These are phyloP conservation scores for Drosophila ezoana DNA, from an alignment of 2,888 invertebrate species.

Conservation along the genomic window DNA sequence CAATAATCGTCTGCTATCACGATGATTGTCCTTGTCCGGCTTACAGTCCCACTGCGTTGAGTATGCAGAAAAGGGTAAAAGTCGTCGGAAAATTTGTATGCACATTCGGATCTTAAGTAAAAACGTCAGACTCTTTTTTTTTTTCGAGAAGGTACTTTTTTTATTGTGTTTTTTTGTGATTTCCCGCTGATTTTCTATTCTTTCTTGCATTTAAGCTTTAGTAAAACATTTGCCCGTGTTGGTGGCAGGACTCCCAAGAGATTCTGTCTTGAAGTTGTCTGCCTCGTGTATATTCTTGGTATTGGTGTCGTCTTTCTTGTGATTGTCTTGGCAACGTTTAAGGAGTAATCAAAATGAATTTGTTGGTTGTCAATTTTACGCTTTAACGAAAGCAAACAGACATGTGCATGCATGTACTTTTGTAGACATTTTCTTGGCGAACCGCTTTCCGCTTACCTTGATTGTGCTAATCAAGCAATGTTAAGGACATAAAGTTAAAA, in stretches of 20 bases:
- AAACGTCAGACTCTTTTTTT: neutral
- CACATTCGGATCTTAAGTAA: constrained; percentile 45
- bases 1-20: constrained; percentile 83
- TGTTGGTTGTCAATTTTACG: constrained; percentile 79
- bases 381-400: constrained; percentile 63
- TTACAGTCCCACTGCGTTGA: neutral
- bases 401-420: neutral
- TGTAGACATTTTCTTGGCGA: neutral
- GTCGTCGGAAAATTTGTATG: constrained; percentile 68
- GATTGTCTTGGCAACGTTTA: constrained; percentile 61
- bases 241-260: constrained; percentile 24
- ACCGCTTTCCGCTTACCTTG: constrained; percentile 7
- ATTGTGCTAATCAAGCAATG: constrained; percentile 3
- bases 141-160: constrained; percentile 2
- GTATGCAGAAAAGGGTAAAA: constrained; percentile 47
- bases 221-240: constrained; percentile 48
- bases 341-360: constrained; percentile 76
- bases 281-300: constrained; percentile 14
- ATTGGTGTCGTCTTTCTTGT: constrained; percentile 20
- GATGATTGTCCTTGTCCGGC: constrained; percentile 47
- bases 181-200: constrained; percentile 13
- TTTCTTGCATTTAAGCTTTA: constrained; percentile 32
- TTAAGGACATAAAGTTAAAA: neutral
- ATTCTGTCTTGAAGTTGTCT: constrained; percentile 25
- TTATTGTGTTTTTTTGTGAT: constrained; percentile 22